Evolutionary conservation across 2,888 invertebrate species (phyloP), one percentile per base, ranked within the genome.

Genomic region (Leucophenga montana): DNA sequence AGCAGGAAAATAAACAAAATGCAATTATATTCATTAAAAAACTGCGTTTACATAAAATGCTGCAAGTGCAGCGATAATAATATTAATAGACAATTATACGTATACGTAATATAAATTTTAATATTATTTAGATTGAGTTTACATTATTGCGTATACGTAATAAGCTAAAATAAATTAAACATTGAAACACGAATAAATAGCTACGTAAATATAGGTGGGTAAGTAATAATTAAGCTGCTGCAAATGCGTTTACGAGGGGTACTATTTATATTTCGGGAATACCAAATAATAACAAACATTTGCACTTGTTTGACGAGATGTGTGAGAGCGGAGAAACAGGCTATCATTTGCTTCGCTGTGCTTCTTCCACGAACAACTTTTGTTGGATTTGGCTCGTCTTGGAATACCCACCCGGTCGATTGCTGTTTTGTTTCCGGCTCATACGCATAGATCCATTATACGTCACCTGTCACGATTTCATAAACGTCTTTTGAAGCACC

Each of bases 341-440:
- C n/a, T n/a, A n/a, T n/a, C n/a, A n/a, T n/a, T n/a, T n/a, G n/a
- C n/a, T n/a, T n/a, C n/a, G n/a, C n/a, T n/a, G n/a, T n/a, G 73
- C 80, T 75, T 78, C 79, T 77, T 77, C 78, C 82, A 70, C 82
- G 79, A 72, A 72, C 71, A n/a, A n/a, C n/a, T n/a, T n/a, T n/a
- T n/a, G n/a, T n/a, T n/a, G n/a, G n/a, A n/a, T n/a, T n/a, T n/a
- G n/a, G n/a, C n/a, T n/a, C n/a, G n/a, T n/a, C n/a, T n/a, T n/a
- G n/a, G n/a, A n/a, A n/a, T n/a, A n/a, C n/a, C n/a, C n/a, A n/a
- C n/a, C n/a, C n/a, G n/a, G n/a, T n/a, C n/a, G n/a, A n/a, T n/a
- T n/a, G n/a, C n/a, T n/a, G n/a, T n/a, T n/a, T n/a, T n/a, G n/a
- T n/a, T n/a, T n/a, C n/a, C n/a, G n/a, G n/a, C n/a, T n/a, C n/a